Evolutionary conservation across 2,888 invertebrate species (phyloP), one percentile per base, ranked within the genome.

Genomic region (Smittia aterrima): DNA sequence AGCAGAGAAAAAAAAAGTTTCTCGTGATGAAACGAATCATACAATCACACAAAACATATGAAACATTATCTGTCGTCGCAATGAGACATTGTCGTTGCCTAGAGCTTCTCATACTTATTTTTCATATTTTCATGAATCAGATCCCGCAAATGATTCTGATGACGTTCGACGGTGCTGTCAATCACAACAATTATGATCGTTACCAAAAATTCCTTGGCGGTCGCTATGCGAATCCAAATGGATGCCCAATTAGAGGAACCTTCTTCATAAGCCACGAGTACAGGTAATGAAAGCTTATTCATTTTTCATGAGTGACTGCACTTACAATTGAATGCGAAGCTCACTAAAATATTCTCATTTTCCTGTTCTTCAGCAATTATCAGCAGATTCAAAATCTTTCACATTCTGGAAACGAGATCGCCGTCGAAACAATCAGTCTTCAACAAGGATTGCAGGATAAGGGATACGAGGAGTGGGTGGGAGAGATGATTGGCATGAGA

Each of bases 401-500:
- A 74, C 91, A 92, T 78, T 90, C 92, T 77, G 95, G 96, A 53
- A 95, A 96, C 80, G 97, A 97, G 85, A 86, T 88, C 76, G 88
- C 86, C 53, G 87, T 87, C 64, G 87, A 88, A 77, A 87, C 87
- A 66, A 86, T 88, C 75, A 88, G 88, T 1, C 85, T 87, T 77
- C 93, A 95, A 80, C 90, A 89, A 80, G 92, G 95, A 64, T 85
- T 96, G 9, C 93, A 96, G 84, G 92, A 93, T 82, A 92, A 93
- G 82, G 92, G 92, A 74, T 92, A 94, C 82, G 95, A 95, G 84
- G 93, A 93, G 81, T 96, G 95, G 95, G 92, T 91, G 0, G 93
- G 93, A 22, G 95, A 95, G 84, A 94, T 95, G 93, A 92, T 95
- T 78, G 95, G 95, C 68, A 95, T 95, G 95, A 87, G 94, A 76